These are phyloP conservation scores for Heterochromis multidens DNA, from an alignment of 2,113 vertebrate genomes.

Conservation along the genomic window DNA sequence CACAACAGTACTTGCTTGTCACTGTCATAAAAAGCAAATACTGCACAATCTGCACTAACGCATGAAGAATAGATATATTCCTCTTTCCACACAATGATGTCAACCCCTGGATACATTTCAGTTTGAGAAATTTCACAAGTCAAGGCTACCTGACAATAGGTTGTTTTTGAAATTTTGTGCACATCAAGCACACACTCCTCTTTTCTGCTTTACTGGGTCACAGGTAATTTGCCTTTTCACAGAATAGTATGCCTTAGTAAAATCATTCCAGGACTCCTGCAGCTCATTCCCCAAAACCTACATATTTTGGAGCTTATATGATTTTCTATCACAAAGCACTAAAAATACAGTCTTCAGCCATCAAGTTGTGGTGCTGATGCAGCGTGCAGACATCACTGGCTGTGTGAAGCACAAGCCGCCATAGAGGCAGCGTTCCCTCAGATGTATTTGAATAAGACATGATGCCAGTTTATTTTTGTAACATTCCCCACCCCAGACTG, in stretches of 20 bases:
- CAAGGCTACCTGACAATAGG: conserved; percentile 17
- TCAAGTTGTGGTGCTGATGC: conserved; percentile 39
- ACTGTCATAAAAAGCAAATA: conserved; percentile 3
- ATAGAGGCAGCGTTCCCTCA: conserved; percentile 31
- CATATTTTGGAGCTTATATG: conserved; percentile 39
- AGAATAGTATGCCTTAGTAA: conserved; percentile 5
- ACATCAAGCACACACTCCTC: conserved; percentile 5
- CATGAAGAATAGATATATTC: neutral
- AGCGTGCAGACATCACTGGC: conserved; percentile 9
- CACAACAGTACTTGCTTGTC: neutral
- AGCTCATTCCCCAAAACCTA: conserved; percentile 29
- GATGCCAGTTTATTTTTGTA: conserved; percentile 66
- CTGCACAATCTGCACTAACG: neutral
- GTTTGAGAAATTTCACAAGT: neutral
- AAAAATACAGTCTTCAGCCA: conserved; percentile 35
- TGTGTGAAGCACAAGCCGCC: conserved; percentile 21
- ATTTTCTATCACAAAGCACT: conserved; percentile 43
- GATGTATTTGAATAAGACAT: conserved; percentile 65
- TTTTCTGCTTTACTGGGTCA: conserved; percentile 15
- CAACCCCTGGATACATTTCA: neutral
- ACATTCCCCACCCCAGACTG: conserved; percentile 40
- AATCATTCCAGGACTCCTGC: conserved; percentile 3
- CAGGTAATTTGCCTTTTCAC: conserved; percentile 29
- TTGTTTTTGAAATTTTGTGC: conserved; percentile 1
- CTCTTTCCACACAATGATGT: neutral